phyloP scores from a whole-genome alignment of 2,113 vertebrate genomes.

The Poecilia latipinna region DNA sequence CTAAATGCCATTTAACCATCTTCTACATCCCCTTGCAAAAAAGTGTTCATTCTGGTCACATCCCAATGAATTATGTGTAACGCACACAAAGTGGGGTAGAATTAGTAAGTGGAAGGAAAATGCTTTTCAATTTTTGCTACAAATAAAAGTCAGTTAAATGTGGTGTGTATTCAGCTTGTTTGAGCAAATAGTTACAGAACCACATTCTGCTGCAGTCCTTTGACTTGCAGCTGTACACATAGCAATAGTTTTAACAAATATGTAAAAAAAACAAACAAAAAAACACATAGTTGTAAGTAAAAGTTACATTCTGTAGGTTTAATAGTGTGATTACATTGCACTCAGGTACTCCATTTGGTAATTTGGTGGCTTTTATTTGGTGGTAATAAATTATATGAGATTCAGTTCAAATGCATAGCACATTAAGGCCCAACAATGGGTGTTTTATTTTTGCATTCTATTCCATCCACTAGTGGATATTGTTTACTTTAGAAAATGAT shows the following conservation, averaged over 20 bases:
- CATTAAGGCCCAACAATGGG: not conserved
- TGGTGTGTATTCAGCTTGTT: not conserved
- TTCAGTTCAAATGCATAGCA: no score
- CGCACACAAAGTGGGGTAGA: not conserved
- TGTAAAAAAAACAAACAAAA: no score
- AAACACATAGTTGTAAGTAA: no score
- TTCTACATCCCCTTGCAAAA: constrained; percentile 7
- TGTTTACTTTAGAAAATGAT: constrained; percentile 56
- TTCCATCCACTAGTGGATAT: constrained; percentile 17
- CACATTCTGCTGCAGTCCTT: not conserved
- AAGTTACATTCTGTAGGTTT: no score
- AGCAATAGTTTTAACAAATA: no score
- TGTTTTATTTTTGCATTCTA: constrained; percentile 25
- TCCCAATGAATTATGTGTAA: not conserved
- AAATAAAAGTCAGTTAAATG: not conserved
- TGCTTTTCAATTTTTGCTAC: not conserved
- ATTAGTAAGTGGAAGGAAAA: not conserved
- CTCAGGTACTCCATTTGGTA: no score
- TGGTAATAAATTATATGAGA: no score
- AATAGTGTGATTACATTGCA: not conserved
- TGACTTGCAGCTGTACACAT: not conserved
- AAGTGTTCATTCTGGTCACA: constrained; percentile 1
- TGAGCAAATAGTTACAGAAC: not conserved
- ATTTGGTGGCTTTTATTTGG: no score
- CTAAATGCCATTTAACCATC: constrained; percentile 21